These are phyloP conservation scores for Amorpha juglandis DNA, from an alignment of 2,888 invertebrate genomes.

Conservation along the genomic window DNA sequence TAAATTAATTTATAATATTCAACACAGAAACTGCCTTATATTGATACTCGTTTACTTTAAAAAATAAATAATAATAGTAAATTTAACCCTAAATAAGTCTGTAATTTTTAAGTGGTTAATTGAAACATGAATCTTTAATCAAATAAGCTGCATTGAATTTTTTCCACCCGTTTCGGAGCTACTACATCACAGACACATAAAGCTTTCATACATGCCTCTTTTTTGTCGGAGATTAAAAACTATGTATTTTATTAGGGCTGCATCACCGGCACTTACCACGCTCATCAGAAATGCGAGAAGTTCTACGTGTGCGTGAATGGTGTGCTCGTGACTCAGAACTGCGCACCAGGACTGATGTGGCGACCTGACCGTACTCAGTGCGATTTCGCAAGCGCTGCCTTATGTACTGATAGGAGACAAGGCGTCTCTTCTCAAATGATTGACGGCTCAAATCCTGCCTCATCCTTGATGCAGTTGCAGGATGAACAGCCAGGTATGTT, in stretches of 20 bases:
- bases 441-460: constrained; percentile 53
- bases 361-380: constrained; percentile 87
- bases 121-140: too few species aligned
- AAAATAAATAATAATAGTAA: too few species aligned
- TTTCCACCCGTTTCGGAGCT: too few species aligned
- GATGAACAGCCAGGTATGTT: constrained; percentile 46
- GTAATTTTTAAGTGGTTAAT: too few species aligned
- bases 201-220: too few species aligned
- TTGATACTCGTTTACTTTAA: too few species aligned
- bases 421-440: constrained; percentile 53
- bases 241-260: constrained; percentile 72
- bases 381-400: constrained; percentile 89
- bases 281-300: constrained; percentile 88
- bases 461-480: constrained; percentile 48
- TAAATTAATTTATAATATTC: too few species aligned
- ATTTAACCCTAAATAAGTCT: too few species aligned
- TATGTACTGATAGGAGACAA: constrained; percentile 80
- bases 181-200: too few species aligned
- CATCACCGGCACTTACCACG: constrained; percentile 89
- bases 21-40: too few species aligned
- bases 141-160: too few species aligned
- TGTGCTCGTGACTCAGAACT: constrained; percentile 87
- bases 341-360: constrained; percentile 91
- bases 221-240: background rate
- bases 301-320: constrained; percentile 92